Evolutionary conservation across 1,140 invertebrate genomes (phyloP).

Genomic region (Drosophila varians): DNA sequence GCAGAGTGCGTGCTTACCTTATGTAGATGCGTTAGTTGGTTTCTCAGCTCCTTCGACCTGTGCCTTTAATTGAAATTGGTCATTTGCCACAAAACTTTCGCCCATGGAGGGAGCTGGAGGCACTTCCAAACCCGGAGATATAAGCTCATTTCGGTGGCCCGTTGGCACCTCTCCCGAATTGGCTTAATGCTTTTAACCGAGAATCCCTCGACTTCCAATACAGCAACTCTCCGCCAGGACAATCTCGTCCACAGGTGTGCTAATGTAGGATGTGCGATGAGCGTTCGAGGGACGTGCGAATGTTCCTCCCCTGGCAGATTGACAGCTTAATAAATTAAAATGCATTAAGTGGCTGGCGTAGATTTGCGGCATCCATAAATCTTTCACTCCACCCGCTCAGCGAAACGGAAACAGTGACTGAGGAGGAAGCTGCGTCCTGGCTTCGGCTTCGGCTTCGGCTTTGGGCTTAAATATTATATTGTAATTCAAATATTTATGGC

Average conservation of each 20-base stretch:
- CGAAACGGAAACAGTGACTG: conserved; percentile 2
- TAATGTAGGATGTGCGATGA: background rate
- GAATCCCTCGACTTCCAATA: conserved; percentile 3
- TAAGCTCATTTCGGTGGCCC: background rate
- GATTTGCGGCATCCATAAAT: conserved; percentile 78
- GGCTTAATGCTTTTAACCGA: conserved; percentile 26
- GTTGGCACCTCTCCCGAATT: background rate
- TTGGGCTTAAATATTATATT: conserved; percentile 79
- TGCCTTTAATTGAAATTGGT: conserved; percentile 45
- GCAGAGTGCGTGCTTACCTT: too few species aligned
- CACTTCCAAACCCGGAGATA: background rate
- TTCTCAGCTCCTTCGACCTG: too few species aligned
- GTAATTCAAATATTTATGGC: conserved; percentile 82
- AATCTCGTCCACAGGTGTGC: conserved; percentile 26
- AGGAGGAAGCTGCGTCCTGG: background rate
- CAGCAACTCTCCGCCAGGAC: conserved; percentile 28
- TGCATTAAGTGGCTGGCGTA: conserved; percentile 77
- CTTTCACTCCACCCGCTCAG: conserved; percentile 43
- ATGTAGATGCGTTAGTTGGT: conserved; percentile 1
- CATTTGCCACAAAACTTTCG: conserved; percentile 13
- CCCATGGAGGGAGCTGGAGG: background rate
- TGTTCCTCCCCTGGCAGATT: conserved; percentile 43
- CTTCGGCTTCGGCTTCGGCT: conserved; percentile 50
- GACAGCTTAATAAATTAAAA: conserved; percentile 82
- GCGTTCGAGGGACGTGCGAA: background rate